Base-by-base conservation (phyloP, 2,888 invertebrate species). In the Baccha elongata region DNA sequence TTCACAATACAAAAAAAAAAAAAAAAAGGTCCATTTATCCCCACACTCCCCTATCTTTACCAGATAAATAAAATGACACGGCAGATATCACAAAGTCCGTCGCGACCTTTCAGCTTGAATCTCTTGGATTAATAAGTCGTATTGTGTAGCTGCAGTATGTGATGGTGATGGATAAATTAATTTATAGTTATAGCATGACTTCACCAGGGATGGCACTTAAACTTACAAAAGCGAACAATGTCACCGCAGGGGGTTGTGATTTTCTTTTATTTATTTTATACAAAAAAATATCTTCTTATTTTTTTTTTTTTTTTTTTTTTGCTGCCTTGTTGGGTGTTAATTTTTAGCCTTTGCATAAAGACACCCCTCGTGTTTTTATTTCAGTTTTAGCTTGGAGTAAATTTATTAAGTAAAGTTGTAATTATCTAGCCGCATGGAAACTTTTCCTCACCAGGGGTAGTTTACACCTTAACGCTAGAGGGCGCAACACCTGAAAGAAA, bases 391-490 rank as follows among this genome's bases (percentile, higher is more conserved):
- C 64, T 32, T 42, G 26, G 37, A 62, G 52, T 65, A 69, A 75
- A 81, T 81, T 81, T 81, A 75, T 81, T 74, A 52, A 75, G 74
- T 80, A 69, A 58, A 75, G 65, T 75, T 44, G 71, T 81, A 81
- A 81, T 75, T 81, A 81, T 81, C 80, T 75, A 71, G 75, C 75
- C 69, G 69, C 75, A 81, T 71, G 71, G 58, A 81, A 81, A 71
- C 69, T 75, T 81, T 75, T 81, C 80, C n/a, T n/a, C 75, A 69
- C 44, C 52, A 52, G 58, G 46, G 64, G 69, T 53, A 81, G 75
- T 75, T 81, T 75, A 67, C 80, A 81, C 80, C 75, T 81, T 71
- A 65, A 52, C 80, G 42, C 69, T 35, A 40, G 48, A 42, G 75
- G 75, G 58, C 60, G 69, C 46, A 81, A 69, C 75, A 75, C 64